Evolutionary conservation across 2,797 vertebrate genomes (phyloP).

Genomic region (Lithobates sylvaticus): DNA sequence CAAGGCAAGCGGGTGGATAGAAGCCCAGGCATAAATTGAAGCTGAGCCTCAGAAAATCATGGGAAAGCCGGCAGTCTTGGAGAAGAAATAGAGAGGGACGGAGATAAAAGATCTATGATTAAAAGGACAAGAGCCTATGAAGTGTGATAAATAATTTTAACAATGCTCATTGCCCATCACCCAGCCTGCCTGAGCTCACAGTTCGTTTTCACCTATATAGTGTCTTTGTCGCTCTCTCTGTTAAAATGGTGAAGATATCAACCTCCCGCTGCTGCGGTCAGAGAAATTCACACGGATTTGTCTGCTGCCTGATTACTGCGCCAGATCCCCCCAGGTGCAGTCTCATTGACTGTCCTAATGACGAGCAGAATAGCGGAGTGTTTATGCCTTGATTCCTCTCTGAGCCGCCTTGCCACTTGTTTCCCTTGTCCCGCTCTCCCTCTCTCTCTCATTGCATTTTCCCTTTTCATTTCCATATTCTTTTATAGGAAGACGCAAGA

Average conservation of each 20-base stretch:
- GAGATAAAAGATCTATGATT: slow-evolving; percentile 14
- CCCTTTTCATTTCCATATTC: not conserved
- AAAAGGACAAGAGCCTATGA: slow-evolving; percentile 18
- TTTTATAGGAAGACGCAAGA: slow-evolving; percentile 16
- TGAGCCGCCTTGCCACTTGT: slow-evolving; percentile 9
- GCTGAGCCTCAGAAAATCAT: slow-evolving; percentile 23
- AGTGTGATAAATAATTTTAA: slow-evolving; percentile 39
- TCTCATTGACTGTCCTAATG: slow-evolving; percentile 56
- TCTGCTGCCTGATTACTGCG: slow-evolving; percentile 57
- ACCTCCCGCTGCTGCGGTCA: slow-evolving; percentile 52
- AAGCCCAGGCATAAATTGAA: slow-evolving; percentile 13
- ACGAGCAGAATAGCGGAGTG: slow-evolving; percentile 40
- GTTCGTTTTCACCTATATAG: slow-evolving; percentile 40
- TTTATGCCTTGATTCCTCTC: slow-evolving; percentile 40
- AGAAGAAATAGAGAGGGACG: not conserved
- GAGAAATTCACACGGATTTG: slow-evolving; percentile 38
- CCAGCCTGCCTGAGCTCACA: not conserved
- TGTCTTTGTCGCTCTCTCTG: slow-evolving; percentile 32
- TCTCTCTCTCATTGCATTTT: not conserved
- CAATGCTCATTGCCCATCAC: not conserved
- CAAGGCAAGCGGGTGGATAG: not conserved
- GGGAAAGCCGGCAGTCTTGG: slow-evolving; percentile 2
- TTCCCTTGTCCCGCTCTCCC: not conserved
- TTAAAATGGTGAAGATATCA: slow-evolving; percentile 48
- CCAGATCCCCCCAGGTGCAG: slow-evolving; percentile 46